A percentile compares a stretch with the other conserved stretches of the same genome.
phyloP scores from a whole-genome alignment of 64 coral and sea anemone genomes.

The Stichodactyla helianthus region DNA sequence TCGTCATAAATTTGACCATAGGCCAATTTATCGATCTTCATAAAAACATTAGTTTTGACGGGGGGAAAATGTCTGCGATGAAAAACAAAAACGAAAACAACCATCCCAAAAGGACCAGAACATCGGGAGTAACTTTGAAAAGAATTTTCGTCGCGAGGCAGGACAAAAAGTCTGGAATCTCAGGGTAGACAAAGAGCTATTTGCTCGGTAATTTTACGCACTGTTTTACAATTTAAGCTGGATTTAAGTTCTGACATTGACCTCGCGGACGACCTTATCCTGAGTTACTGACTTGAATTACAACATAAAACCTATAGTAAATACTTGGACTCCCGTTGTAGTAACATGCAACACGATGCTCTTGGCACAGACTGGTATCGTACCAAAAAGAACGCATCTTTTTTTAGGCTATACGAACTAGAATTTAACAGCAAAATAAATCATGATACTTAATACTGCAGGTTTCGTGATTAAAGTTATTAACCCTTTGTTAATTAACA shows the following conservation, averaged over 20 bases:
- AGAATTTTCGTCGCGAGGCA: too few species aligned
- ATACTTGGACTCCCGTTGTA: background rate
- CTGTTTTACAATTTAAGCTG: too few species aligned
- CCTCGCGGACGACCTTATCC: background rate
- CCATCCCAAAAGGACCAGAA: too few species aligned
- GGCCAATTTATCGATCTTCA: background rate
- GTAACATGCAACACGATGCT: background rate
- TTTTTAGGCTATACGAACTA: background rate
- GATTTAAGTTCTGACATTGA: background rate
- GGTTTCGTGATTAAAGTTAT: too few species aligned
- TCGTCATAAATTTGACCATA: too few species aligned
- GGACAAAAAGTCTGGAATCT: too few species aligned
- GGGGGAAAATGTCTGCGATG: background rate
- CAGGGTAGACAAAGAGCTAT: too few species aligned
- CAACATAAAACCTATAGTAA: background rate
- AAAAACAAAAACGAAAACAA: background rate
- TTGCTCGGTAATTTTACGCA: too few species aligned
- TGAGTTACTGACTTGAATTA: background rate
- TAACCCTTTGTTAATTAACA: too few species aligned
- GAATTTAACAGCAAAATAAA: too few species aligned
- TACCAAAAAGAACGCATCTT: background rate
- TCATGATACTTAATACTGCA: too few species aligned
- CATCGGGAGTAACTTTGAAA: too few species aligned
- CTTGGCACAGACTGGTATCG: background rate
- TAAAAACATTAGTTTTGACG: background rate